A percentile compares a stretch with the other conserved stretches of the same genome.
These are phyloP conservation scores for Schrankia costaestrigalis DNA, from an alignment of 2,888 invertebrate genomes.

Conservation along the genomic window DNA sequence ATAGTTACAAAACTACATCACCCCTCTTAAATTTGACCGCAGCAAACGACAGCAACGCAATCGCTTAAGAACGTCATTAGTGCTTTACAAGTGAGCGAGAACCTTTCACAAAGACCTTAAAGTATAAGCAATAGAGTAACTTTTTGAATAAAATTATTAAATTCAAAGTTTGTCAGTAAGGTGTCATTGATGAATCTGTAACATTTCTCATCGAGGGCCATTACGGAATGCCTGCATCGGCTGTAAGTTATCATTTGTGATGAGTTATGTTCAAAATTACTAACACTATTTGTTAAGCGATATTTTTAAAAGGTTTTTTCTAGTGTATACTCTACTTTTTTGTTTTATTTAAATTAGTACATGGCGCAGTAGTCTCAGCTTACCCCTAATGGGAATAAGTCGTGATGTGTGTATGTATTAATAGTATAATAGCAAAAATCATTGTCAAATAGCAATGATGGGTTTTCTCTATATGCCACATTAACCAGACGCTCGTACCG, in stretches of 20 bases:
- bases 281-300: too few relatives aligned
- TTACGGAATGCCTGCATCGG: conserved; percentile 35
- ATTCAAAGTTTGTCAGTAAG: conserved; percentile 1
- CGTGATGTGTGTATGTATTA: too few relatives aligned
- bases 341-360: too few relatives aligned
- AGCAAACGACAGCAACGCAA: conserved; percentile 43
- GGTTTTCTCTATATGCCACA: too few relatives aligned
- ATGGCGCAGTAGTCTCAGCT: too few relatives aligned
- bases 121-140: conserved; percentile 1
- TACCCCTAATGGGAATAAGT: too few relatives aligned
- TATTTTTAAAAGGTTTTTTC: too few relatives aligned
- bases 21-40: conserved; percentile 23
- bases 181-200: conserved; percentile 51
- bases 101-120: conserved; percentile 5
- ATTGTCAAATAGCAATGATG: too few relatives aligned
- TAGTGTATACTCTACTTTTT: too few relatives aligned
- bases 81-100: conserved; percentile 9
- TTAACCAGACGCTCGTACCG: too few relatives aligned
- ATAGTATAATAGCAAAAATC: too few relatives aligned
- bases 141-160: not conserved
- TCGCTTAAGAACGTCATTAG: conserved; percentile 43
- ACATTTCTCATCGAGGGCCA: conserved; percentile 48
- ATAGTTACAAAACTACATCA: conserved; percentile 12
- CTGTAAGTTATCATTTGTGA: conserved; percentile 12
- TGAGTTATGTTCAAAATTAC: conserved; percentile 7